Evolutionary conservation across 2,797 vertebrate species (phyloP), one percentile per base, ranked within the genome.

Genomic region (Brachyrhaphis roseni): DNA sequence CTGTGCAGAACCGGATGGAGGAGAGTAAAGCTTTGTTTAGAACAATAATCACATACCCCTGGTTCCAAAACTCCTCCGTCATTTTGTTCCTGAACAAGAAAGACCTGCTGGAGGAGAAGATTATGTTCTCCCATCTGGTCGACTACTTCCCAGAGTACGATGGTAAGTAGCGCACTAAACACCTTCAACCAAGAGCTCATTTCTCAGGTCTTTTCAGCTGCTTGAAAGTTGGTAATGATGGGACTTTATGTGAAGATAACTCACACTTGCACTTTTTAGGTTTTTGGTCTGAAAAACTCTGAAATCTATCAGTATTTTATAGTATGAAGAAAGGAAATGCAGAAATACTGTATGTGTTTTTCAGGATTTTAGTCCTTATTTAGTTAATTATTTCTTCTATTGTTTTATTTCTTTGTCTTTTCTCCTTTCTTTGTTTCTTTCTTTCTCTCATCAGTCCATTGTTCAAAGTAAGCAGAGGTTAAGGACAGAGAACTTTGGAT

Each of bases 31-130:
- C 98, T 49, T 96, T 99, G 78, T 99, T 99, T 89, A 95, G 97
- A 93, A 99, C 98, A 82, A 99, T 99, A 92, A 98, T 99, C 94
- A 99, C 98, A 72, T 99, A 99, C 77, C 98, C 98, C 16, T 99
- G 98, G 98, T 99, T 99, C 95, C 98, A 99, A 90, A 99, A 98
- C 94, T 99, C 98, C 51, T 99, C 98, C 0, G 98, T 99, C 92
- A 99, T 99, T 89, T 97, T 99, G 84, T 99, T 99, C 94, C 97
- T 99, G 88, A 99, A 99, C 93, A 99, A 99, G 95, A 99, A 99
- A 92, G 98, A 99, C 91, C 96, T 99, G 81, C 91, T 99, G 92
- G 98, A 99, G 95, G 98, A 99, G 94, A 99, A 99, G 95, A 98
- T 99, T 81, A 93, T 97, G 82, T 97, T 97, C 92, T 99, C 98